Evolutionary conservation across 64 coral and sea anemone genomes (phyloP), one percentile per base, ranked within the genome.

Genomic region (Stichodactyla helianthus): DNA sequence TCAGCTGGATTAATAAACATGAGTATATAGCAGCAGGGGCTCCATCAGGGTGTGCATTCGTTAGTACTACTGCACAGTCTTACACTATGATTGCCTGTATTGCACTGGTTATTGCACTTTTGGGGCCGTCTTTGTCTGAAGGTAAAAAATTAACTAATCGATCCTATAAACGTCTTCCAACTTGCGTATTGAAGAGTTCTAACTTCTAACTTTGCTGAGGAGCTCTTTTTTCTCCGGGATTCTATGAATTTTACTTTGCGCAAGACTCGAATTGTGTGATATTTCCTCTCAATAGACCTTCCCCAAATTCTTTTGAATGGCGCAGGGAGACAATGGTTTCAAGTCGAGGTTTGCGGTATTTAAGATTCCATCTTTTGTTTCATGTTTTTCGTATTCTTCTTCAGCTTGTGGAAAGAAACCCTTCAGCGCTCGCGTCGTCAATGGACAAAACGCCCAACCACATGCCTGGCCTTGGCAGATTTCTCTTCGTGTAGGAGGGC

Each of bases 381-480:
- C 62, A 65, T 20, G 18, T 80, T 0, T 19, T 15, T 26, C 10
- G 4, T 58, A 58, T 51, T 9, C 18, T 13, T 52, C 50, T 61
- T 77, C 65, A 59, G 82, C 84, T 20, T 94, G 93, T 53, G 93
- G 93, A 14, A 53, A 55, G 7, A 82, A 84, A n/a, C 89, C 86
- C 19, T 85, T 28, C 19, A 77, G 27, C 1, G 67, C 89, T 15
- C 89, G 94, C 17, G 79, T 95, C 15, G 91, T 95, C 50, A 92
- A 92, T 54, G 94, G 94, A 5, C 58, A 79, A 17, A 83, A 93
- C 82, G 94, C 94, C 35, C 8, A 54, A 7, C 87, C 84, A 11
- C 94, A 95, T 71, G 79, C 94, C 6, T 95, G 94, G 94, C 94
- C 94, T 8, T 95, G 94, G 94, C 91, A 93, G 91, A 93, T 95